Conservation (phyloP, 2,888 invertebrate species). For the Coelopa pilipes region DNA sequence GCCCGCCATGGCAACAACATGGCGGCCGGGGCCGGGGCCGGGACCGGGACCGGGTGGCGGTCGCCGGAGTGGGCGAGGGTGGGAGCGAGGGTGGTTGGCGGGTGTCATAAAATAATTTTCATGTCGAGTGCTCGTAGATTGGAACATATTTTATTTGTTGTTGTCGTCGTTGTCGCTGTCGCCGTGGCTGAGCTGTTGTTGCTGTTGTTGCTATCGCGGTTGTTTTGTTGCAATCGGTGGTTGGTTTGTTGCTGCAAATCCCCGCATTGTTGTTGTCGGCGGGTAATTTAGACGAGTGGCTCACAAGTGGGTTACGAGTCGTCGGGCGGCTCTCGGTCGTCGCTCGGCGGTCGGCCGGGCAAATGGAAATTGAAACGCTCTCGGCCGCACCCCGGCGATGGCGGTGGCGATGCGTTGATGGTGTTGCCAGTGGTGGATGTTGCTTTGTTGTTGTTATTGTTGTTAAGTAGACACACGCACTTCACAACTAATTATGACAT, state of each 20-base stretch:
- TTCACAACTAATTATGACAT: conserved; percentile 27
- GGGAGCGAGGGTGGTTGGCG: conserved; percentile 12
- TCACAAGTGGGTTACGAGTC: background rate
- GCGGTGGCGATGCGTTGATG: too few species aligned
- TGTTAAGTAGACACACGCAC: conserved; percentile 14
- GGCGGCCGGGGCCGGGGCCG: background rate
- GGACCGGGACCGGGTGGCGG: background rate
- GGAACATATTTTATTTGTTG: conserved; percentile 23
- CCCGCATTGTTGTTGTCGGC: conserved; percentile 9
- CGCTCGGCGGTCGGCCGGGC: background rate
- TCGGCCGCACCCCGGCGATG: background rate
- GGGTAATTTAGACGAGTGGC: conserved; percentile 33
- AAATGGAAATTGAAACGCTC: too few species aligned
- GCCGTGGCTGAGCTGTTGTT: conserved; percentile 15
- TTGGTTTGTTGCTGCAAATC: conserved; percentile 2
- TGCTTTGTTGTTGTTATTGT: conserved; percentile 11
- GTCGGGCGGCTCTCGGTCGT: background rate
- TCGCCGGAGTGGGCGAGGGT: background rate
- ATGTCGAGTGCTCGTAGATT: conserved; percentile 29
- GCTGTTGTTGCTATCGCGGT: background rate
- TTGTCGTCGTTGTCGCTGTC: background rate
- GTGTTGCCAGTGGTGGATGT: background rate
- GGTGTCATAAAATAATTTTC: conserved; percentile 29
- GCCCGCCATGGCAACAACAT: conserved; percentile 29
- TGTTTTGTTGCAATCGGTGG: conserved; percentile 15